Evolutionary conservation across 2,888 invertebrate species (phyloP).

Genomic region (Eumacrocentrus americanus): DNA sequence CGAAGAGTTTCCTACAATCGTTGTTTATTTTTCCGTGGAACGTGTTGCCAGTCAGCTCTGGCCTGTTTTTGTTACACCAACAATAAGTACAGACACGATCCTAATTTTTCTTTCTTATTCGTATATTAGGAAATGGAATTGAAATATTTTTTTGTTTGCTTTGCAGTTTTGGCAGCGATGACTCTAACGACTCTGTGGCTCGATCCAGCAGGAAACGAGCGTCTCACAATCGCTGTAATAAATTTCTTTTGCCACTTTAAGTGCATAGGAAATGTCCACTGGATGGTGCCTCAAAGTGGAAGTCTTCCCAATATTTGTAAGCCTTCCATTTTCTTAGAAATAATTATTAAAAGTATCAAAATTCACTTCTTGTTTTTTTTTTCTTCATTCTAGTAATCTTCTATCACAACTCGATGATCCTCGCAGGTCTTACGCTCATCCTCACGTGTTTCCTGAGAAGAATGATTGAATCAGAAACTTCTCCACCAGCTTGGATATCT

Average conservation of each 20-base stretch:
- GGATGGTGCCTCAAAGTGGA: conserved; percentile 67
- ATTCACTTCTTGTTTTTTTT: too few relatives aligned
- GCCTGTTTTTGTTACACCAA: conserved; percentile 65
- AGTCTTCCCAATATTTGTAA: conserved; percentile 42
- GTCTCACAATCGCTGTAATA: conserved; percentile 65
- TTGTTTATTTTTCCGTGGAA: conserved; percentile 65
- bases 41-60: conserved; percentile 66
- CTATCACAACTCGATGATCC: conserved; percentile 45
- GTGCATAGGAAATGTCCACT: conserved; percentile 66
- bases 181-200: conserved; percentile 67
- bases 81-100: conserved; percentile 54
- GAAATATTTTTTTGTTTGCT: conserved; percentile 13
- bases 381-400: conserved; percentile 45
- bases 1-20: conserved; percentile 66
- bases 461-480: conserved; percentile 36
- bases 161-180: conserved; percentile 64
- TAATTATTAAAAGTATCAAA: too few relatives aligned
- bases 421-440: conserved; percentile 41
- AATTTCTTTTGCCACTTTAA: conserved; percentile 68
- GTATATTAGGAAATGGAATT: not conserved
- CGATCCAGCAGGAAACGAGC: conserved; percentile 65
- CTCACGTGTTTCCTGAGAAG: conserved; percentile 38
- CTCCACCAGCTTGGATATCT: conserved; percentile 46
- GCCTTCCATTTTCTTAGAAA: too few relatives aligned
- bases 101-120: too few relatives aligned